These are phyloP conservation scores for Tetraneura akinire DNA, from an alignment of 1,140 invertebrate genomes.

Conservation along the genomic window DNA sequence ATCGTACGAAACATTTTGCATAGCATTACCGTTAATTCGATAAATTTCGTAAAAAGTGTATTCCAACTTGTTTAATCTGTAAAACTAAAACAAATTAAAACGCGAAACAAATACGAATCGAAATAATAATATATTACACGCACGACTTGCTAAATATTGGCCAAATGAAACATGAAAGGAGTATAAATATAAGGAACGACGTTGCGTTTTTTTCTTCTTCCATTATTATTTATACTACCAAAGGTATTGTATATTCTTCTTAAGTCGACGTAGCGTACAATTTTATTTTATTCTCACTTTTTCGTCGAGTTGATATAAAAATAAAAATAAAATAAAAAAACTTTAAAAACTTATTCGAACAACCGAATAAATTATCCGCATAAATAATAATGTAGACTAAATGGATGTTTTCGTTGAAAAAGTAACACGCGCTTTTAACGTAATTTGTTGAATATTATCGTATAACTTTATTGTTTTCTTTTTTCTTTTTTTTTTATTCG, in stretches of 20 bases:
- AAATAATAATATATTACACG: neutral
- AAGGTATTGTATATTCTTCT: neutral
- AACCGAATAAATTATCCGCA: conserved; percentile 30
- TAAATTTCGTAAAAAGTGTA: neutral
- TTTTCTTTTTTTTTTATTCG: neutral
- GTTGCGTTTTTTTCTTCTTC: too few relatives aligned
- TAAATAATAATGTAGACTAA: conserved; percentile 32
- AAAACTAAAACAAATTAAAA: neutral
- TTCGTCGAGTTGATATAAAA: conserved; percentile 30
- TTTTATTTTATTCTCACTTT: conserved; percentile 30
- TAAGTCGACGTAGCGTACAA: neutral
- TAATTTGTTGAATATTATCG: neutral
- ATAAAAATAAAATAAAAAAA: too few relatives aligned
- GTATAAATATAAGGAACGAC: too few relatives aligned
- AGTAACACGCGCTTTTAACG: conserved; percentile 27
- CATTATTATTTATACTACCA: neutral
- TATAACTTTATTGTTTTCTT: too few relatives aligned
- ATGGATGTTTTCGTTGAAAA: conserved; percentile 30
- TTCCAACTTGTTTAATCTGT: too few relatives aligned
- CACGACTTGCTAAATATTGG: neutral
- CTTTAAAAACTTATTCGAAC: conserved; percentile 43
- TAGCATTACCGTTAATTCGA: neutral
- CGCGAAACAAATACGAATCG: neutral
- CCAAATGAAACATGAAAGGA: neutral
- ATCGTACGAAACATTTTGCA: conserved; percentile 8